Evolutionary conservation across 2,888 invertebrate genomes (phyloP).

Genomic region (Sphinx pinastri): DNA sequence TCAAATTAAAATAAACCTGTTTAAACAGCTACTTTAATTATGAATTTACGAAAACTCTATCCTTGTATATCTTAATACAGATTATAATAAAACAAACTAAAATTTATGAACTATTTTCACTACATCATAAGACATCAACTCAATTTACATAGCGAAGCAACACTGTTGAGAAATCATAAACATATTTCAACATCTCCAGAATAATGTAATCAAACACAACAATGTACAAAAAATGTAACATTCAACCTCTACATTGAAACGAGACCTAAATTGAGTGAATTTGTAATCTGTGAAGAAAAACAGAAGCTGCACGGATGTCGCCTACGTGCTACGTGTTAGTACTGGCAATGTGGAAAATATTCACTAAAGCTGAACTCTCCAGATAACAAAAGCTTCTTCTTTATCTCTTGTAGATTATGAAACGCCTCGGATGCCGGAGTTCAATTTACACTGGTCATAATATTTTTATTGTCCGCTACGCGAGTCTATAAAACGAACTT

Average conservation of each 20-base stretch:
- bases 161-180: slow-evolving; percentile 10
- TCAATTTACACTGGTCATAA: slow-evolving; percentile 43
- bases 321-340: slow-evolving; percentile 69
- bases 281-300: slow-evolving; percentile 71
- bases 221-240: slow-evolving; percentile 31
- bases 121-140: not conserved
- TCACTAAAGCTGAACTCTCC: slow-evolving; percentile 50
- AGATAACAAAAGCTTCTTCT: slow-evolving; percentile 33
- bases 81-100: not conserved
- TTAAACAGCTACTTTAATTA: not conserved
- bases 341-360: slow-evolving; percentile 56
- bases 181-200: slow-evolving; percentile 13
- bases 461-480: slow-evolving; percentile 60
- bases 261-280: slow-evolving; percentile 61
- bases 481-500: slow-evolving; percentile 64
- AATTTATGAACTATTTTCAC: not conserved
- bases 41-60: not conserved
- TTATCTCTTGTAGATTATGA: slow-evolving; percentile 29
- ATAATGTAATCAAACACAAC: slow-evolving; percentile 25
- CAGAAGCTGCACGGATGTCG: slow-evolving; percentile 74
- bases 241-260: slow-evolving; percentile 48
- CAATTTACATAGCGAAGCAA: slow-evolving; percentile 4
- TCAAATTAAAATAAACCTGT: too few relatives aligned
- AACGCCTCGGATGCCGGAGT: slow-evolving; percentile 38
- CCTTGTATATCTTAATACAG: too few relatives aligned